Evolutionary conservation across 2,797 vertebrate genomes (phyloP), one percentile per base, ranked within the genome.

Genomic region (Neosilurus mollespiculum): DNA sequence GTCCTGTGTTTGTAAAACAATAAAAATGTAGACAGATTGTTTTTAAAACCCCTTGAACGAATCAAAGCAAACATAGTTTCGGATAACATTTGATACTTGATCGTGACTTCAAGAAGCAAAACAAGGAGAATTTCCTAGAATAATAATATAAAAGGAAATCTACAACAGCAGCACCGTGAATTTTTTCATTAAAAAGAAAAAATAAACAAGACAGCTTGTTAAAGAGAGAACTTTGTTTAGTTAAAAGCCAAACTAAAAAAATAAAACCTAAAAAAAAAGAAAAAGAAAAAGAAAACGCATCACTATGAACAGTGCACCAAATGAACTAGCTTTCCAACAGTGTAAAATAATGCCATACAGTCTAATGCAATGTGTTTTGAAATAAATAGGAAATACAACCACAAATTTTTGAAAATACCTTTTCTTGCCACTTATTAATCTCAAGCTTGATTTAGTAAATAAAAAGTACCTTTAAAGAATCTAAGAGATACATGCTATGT

Each of bases 81-180:
- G 6, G 69, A 73, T 73, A 73, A 56, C 53, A 73, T 73, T 53
- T 72, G n/a, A 72, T 72, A n/a, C 49, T 15, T 56, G 24, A 30
- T 54, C 18, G 15, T 73, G 53, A 73, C 24, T 56, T 30, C 24
- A 56, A 30, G 15, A 54, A 11, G 24, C 16, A 56, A 73, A 73
- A 58, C 49, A 34, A 56, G 24, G 9, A 56, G 16, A 2, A 75
- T 75, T 56, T 75, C 53, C 49, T 26, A 30, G 53, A 56, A 75
- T 9, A 30, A 30, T 73, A 51, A 53, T 67, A 18, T n/a, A 18
- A 56, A 56, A 58, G 16, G 16, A 30, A 73, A 34, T 34, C 53
- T 18, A 20, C 24, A 75, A 43, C 11, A n/a, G 56, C 12, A 14
- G 22, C 75, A 77, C 34, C 20, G 14, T n/a, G 11, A 43, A 61